A percentile compares a stretch with the other conserved stretches of the same genome.
Evolutionary conservation across 2,888 invertebrate genomes (phyloP).

Genomic region (Rotaria socialis): DNA sequence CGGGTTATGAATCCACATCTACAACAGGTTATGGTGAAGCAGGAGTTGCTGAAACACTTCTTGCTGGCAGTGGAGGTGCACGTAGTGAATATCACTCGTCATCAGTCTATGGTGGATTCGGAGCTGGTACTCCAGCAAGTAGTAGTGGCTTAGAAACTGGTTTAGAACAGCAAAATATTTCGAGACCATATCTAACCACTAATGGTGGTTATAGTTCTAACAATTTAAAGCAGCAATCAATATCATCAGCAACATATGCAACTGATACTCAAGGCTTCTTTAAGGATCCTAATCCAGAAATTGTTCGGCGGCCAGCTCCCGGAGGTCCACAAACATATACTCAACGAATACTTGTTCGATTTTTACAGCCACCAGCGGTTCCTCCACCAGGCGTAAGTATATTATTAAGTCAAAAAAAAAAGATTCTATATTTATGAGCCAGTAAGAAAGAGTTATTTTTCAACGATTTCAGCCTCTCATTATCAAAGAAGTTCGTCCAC

Average conservation of each 20-base stretch:
- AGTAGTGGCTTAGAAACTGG: background rate
- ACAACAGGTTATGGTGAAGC: background rate
- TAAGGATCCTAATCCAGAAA: slow-evolving; percentile 4
- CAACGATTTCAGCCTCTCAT: background rate
- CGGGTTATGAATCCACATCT: background rate
- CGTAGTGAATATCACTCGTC: background rate
- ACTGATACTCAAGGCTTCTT: background rate
- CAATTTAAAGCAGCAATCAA: background rate
- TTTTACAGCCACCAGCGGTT: background rate
- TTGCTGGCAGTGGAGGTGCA: background rate
- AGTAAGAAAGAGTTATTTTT: too few species aligned
- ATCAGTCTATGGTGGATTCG: background rate
- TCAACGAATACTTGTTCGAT: background rate
- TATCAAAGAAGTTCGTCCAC: slow-evolving; percentile 26
- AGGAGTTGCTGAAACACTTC: background rate
- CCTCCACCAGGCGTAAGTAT: slow-evolving; percentile 1
- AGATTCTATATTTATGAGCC: too few species aligned
- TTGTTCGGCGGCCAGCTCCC: background rate
- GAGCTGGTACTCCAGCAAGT: background rate
- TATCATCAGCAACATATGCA: background rate
- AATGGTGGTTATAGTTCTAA: background rate
- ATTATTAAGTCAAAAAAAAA: background rate
- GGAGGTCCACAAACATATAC: background rate
- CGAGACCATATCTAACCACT: background rate
- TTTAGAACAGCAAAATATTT: background rate